Evolutionary conservation across 2,797 vertebrate genomes (phyloP).

Genomic region (Enteromius mattozi): DNA sequence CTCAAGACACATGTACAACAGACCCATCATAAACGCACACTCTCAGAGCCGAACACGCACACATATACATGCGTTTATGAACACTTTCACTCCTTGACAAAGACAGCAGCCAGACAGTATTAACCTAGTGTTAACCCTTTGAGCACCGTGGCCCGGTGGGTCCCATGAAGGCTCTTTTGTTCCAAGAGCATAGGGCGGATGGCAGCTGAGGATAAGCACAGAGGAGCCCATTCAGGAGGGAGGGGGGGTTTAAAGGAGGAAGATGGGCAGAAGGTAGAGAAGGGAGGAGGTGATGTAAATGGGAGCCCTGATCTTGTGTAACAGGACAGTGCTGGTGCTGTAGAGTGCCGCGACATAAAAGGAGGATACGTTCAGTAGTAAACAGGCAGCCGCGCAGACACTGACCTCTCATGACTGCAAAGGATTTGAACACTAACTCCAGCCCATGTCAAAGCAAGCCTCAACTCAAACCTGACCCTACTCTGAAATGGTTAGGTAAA

Average conservation of each 20-base stretch:
- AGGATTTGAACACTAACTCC: not conserved
- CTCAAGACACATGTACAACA: slow-evolving; percentile 26
- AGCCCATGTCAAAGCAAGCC: not conserved
- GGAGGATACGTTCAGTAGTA: not conserved
- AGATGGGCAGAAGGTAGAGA: slow-evolving; percentile 10
- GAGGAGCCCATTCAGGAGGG: slow-evolving; percentile 27
- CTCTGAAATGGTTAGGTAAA: not conserved
- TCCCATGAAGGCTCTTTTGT: slow-evolving; percentile 78
- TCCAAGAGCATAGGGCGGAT: slow-evolving; percentile 54
- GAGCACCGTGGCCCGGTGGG: slow-evolving; percentile 60
- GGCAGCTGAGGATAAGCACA: slow-evolving; percentile 48
- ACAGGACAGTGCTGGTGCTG: slow-evolving; percentile 42
- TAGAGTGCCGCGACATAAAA: slow-evolving; percentile 1
- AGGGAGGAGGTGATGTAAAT: slow-evolving; percentile 5
- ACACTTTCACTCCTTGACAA: slow-evolving; percentile 63
- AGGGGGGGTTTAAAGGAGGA: slow-evolving; percentile 3
- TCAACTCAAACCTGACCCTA: slow-evolving; percentile 1
- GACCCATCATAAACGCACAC: slow-evolving; percentile 30
- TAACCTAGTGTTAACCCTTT: slow-evolving; percentile 66
- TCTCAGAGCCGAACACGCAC: slow-evolving; percentile 20
- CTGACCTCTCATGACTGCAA: slow-evolving; percentile 16
- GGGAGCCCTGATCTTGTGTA: slow-evolving; percentile 55
- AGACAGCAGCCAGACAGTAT: slow-evolving; percentile 69
- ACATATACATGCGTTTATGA: slow-evolving; percentile 46
- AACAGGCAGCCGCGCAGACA: not conserved